Evolutionary conservation across 1,140 invertebrate species (phyloP), one percentile per base, ranked within the genome.

Genomic region (Drosophila tropicalis): DNA sequence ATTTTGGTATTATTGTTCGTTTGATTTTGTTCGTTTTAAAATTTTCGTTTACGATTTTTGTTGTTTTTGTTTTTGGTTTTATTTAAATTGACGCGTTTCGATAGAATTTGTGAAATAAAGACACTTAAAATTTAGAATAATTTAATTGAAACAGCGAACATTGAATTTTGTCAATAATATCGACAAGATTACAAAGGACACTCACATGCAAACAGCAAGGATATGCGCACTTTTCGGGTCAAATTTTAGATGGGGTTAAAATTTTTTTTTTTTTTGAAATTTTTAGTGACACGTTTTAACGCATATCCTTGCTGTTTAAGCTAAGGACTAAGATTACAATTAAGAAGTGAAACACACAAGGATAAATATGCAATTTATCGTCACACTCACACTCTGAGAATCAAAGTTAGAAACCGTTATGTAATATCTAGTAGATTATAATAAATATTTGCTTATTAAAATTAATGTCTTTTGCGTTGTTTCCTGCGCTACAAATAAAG

Each of bases 61-160:
- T 64, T 25, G 7, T 1, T 36, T 36, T 36, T 58, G 7, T 36
- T 36, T 36, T 58, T 62, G 62, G 55, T 17, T 60, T 34, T 73
- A 40, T 57, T 34, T 9, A 3, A 12, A 5, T 51, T 51, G 44
- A 51, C 44, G 44, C 44, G 44, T 22, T 51, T 51, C 17, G 44
- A 44, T 77, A 64, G 25, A 69, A 71, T 80, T 79, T 89, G 71
- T 79, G 80, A 91, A 91, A 91, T 90, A 91, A 90, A 91, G 82
- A 91, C 90, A 91, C 90, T 91, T 91, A 90, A 91, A 91, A 91
- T 91, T 91, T 91, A 91, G 78, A 91, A 87, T 66, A 89, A 90
- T 91, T 90, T 83, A 87, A 87, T 87, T 79, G 7, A 51, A 89
- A 77, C 79, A 86, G 76, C 29, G 29, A 29, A 29, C 29, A 29